Conservation (phyloP, 1,140 invertebrate genomes). For the Eumeta japonica region DNA sequence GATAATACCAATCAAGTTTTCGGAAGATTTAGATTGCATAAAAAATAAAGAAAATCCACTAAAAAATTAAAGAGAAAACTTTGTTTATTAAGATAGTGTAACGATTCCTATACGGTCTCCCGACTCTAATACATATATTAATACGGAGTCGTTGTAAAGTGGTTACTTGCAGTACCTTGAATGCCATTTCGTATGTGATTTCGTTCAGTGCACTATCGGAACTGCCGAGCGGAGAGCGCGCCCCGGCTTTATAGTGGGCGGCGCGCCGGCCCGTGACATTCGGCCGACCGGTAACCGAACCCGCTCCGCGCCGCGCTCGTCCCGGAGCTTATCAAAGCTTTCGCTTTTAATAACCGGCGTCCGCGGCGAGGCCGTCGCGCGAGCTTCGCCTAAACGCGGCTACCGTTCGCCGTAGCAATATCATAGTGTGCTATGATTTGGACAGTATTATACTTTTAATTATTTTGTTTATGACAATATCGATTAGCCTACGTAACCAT, state of each 20-base stretch:
- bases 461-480: too few relatives aligned
- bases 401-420: slow-evolving; percentile 7
- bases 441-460: too few relatives aligned
- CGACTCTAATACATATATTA: neutral
- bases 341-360: slow-evolving; percentile 27
- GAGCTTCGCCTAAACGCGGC: slow-evolving; percentile 11
- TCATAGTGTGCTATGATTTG: too few relatives aligned
- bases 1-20: neutral
- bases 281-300: slow-evolving; percentile 20
- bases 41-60: too few relatives aligned
- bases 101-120: too few relatives aligned
- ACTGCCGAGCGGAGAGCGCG: slow-evolving; percentile 16
- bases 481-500: too few relatives aligned
- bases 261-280: slow-evolving; percentile 17
- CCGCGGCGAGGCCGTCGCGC: slow-evolving; percentile 24
- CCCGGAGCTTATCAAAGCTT: slow-evolving; percentile 30
- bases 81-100: too few relatives aligned
- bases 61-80: too few relatives aligned
- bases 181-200: slow-evolving; percentile 26
- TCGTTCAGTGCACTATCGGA: slow-evolving; percentile 15
- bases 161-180: slow-evolving; percentile 20
- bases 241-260: slow-evolving; percentile 28
- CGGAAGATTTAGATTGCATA: too few relatives aligned
- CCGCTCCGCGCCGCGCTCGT: slow-evolving; percentile 11
- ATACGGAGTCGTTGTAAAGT: neutral